Conservation (phyloP, 2,797 vertebrate species). For the Scolopax rusticola region DNA sequence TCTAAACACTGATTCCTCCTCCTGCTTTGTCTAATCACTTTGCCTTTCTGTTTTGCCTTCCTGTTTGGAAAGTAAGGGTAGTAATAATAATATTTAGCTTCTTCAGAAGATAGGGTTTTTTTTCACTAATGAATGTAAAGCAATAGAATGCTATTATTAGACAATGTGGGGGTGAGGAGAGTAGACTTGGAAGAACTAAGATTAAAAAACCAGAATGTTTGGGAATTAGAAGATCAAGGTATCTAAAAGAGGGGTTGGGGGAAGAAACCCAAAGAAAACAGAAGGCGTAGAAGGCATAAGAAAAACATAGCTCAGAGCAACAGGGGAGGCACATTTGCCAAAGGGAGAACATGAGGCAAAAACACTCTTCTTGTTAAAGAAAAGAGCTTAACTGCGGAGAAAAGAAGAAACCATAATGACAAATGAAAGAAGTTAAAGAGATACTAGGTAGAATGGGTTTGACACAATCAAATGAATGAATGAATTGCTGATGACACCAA, state of each 20-base stretch:
- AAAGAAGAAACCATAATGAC: background rate
- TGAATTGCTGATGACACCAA: no score
- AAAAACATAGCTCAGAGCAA: background rate
- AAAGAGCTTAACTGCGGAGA: background rate
- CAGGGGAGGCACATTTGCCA: background rate
- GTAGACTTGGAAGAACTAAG: background rate
- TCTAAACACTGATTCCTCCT: background rate
- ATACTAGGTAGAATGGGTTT: background rate
- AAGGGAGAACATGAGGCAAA: background rate
- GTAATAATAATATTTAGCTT: constrained; percentile 9
- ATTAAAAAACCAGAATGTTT: background rate
- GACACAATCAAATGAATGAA: background rate
- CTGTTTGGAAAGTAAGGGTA: background rate
- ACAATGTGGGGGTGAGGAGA: background rate
- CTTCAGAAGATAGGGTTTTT: background rate
- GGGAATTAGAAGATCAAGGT: background rate
- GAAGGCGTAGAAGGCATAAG: background rate
- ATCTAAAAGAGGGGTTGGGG: background rate
- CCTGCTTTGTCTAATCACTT: background rate
- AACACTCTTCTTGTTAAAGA: background rate
- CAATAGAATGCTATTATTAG: background rate
- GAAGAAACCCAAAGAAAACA: background rate
- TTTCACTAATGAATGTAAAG: background rate
- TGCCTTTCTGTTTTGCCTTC: background rate
- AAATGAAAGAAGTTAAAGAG: background rate